Conservation (phyloP, 2,113 vertebrate species). For the Felis chaus region DNA sequence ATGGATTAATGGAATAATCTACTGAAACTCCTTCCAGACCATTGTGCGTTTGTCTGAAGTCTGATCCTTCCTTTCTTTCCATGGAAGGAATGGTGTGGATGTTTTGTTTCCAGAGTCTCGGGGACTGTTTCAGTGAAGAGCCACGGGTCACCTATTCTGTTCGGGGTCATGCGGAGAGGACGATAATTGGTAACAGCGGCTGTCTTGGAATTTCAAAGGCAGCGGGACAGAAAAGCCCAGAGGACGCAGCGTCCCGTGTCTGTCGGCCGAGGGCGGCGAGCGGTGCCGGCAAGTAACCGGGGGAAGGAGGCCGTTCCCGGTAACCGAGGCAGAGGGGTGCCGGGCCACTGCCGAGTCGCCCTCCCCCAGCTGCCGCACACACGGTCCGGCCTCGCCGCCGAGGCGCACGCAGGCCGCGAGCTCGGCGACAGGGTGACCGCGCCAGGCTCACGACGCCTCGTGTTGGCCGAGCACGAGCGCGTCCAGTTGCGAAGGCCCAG, state of each 20-base stretch:
- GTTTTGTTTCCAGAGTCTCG: not conserved
- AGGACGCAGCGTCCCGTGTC: fast-evolving
- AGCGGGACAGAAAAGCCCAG: not conserved
- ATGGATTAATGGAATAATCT: fast-evolving
- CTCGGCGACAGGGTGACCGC: not conserved
- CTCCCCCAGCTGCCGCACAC: not conserved
- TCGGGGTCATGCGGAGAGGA: not conserved
- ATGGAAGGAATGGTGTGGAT: not conserved
- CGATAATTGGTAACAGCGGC: too few species aligned
- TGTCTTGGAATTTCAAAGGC: not conserved
- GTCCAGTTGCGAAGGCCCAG: too few species aligned
- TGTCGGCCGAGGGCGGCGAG: fast-evolving
- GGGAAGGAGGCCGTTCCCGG: not conserved
- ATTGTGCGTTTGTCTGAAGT: fast-evolving
- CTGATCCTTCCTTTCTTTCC: not conserved
- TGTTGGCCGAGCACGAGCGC: too few species aligned
- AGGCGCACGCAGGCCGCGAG: too few species aligned
- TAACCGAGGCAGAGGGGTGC: fast-evolving
- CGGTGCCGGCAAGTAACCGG: fast-evolving
- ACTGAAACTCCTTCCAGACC: fast-evolving
- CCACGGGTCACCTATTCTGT: not conserved
- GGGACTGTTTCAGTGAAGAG: not conserved
- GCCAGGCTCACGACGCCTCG: not conserved
- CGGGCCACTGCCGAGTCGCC: too few species aligned
- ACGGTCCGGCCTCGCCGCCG: not conserved